A percentile compares a stretch with the other conserved stretches of the same genome.
Evolutionary conservation across 2,113 vertebrate genomes (phyloP).

Genomic region (Odocoileus hemionus): DNA sequence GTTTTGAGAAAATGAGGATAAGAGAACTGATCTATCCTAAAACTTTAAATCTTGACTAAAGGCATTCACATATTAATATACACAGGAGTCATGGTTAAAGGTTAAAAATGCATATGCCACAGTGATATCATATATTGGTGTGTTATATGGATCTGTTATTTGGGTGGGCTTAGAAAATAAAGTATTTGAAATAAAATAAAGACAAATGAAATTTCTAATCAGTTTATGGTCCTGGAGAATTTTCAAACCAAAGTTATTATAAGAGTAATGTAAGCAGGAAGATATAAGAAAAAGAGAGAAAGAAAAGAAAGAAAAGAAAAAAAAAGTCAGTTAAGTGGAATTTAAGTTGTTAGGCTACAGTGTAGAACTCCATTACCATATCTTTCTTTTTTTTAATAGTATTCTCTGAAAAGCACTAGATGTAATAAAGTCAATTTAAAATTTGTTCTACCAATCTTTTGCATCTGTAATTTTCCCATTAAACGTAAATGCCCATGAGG

Average conservation of each 20-base stretch:
- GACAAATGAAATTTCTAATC: constrained; percentile 70
- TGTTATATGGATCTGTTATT: neutral
- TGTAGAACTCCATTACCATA: constrained; percentile 81
- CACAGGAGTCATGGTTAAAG: neutral
- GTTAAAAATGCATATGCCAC: neutral
- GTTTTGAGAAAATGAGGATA: neutral
- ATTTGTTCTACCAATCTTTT: constrained; percentile 91
- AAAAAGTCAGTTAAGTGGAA: constrained; percentile 76
- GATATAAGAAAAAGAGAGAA: constrained; percentile 22
- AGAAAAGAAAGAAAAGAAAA: neutral
- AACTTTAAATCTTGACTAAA: neutral
- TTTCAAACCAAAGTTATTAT: constrained; percentile 72
- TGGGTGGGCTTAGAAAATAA: neutral
- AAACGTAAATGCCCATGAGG: constrained; percentile 91
- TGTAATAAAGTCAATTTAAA: constrained; percentile 91
- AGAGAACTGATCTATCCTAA: neutral
- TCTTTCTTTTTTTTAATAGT: constrained; percentile 79
- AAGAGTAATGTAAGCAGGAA: constrained; percentile 74
- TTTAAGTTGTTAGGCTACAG: constrained; percentile 78
- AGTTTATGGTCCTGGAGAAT: constrained; percentile 67
- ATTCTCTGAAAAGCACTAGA: constrained; percentile 86
- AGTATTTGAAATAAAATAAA: constrained; percentile 57
- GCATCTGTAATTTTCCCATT: constrained; percentile 92
- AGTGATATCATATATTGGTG: neutral
- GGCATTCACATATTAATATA: neutral